Base-by-base conservation (phyloP, 1,140 invertebrate genomes). In the Drosophila ananassae region DNA sequence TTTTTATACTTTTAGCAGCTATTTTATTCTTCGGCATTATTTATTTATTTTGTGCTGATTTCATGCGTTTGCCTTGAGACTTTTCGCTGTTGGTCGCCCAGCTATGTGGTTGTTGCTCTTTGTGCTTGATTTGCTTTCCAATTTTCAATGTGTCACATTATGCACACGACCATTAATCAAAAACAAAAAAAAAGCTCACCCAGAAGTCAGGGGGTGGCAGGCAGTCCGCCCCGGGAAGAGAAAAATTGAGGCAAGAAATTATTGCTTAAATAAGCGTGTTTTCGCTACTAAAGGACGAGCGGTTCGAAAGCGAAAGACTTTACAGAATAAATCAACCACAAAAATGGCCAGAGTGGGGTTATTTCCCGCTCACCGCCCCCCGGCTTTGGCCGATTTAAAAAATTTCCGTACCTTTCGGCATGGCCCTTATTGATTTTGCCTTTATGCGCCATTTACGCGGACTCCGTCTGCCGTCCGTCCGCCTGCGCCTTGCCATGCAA, bases 111-210 rank as follows among this genome's bases (percentile, higher is more conserved):
- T 67, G 63, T 64, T 79, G 64, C 63, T 87, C 74, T 89, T 82
- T 89, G 71, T 89, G 82, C 82, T 87, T 87, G 83, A 87, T 87
- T 87, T 87, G 78, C 78, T 87, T 89, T 87, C 82, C 82, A 87
- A 87, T 87, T 87, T 87, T 87, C 82, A 87, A 89, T 87, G 82
- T 87, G 82, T 87, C 83, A 87, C 83, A 89, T 89, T 87, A 87
- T 87, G 82, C 87, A 77, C 77, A 81, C 59, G 78, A 68, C 82
- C 83, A 87, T 87, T 87, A 87, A 87, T 87, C 82, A 87, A 87
- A 87, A 87, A 87, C 76, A 63, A 84, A 78, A 66, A 68, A 21
- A 44, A 44, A 44, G 5, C 13, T 17, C 17, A 17, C 0, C 17
- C 2, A 13, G n/a, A 41, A 66, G 60, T 13, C 46, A 48, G 17